These are phyloP conservation scores for Steatocranus sp. DNA, from an alignment of 2,797 vertebrate species.

Conservation along the genomic window DNA sequence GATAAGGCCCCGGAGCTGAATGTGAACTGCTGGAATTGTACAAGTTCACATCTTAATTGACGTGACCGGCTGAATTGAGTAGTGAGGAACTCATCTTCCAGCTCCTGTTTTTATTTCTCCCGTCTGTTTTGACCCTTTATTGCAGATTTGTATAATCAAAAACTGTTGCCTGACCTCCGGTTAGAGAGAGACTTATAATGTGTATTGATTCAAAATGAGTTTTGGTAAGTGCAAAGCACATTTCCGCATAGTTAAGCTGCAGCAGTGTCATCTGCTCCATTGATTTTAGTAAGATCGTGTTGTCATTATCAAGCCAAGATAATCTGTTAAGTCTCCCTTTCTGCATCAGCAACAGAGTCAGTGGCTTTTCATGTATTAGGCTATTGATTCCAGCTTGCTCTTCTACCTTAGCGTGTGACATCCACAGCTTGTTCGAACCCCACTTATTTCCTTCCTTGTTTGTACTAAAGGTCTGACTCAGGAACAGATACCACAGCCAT, in stretches of 20 bases:
- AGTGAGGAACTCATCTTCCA: conserved; percentile 65
- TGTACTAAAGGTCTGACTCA: background rate
- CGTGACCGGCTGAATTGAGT: conserved; percentile 71
- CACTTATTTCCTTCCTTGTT: background rate
- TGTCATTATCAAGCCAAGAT: conserved; percentile 56
- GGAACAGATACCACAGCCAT: background rate
- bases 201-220: conserved; percentile 24
- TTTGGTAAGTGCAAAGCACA: conserved; percentile 31
- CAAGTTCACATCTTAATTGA: conserved; percentile 79
- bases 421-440: background rate
- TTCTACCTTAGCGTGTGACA: background rate
- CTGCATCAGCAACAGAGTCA: conserved; percentile 15
- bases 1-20: conserved; percentile 78
- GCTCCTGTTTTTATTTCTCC: conserved; percentile 46
- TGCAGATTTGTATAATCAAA: conserved; percentile 57
- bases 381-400: conserved; percentile 20
- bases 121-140: background rate
- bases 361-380: conserved; percentile 10
- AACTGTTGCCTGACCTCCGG: conserved; percentile 9
- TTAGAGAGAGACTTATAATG: background rate
- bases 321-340: conserved; percentile 38
- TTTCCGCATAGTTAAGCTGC: conserved; percentile 46
- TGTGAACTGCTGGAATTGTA: conserved; percentile 72
- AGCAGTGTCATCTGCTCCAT: conserved; percentile 36
- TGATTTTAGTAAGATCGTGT: conserved; percentile 47